phyloP scores from a whole-genome alignment of 2,797 vertebrate genomes.

The Esox masquinongy region DNA sequence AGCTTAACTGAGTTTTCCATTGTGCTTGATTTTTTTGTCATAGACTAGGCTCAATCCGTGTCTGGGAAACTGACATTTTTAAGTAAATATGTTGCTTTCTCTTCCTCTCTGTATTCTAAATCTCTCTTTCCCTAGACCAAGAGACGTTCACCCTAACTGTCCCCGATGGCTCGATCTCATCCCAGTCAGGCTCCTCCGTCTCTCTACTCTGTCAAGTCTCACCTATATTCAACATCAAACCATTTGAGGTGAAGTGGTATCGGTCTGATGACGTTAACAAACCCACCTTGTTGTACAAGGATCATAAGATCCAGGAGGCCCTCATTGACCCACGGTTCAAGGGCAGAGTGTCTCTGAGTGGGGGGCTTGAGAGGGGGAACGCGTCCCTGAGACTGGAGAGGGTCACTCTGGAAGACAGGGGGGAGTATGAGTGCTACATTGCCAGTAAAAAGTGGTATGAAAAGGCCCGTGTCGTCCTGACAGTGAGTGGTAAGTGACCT shows the following conservation, averaged over 20 bases:
- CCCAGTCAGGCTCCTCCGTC: slow-evolving; percentile 11
- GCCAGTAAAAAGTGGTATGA: slow-evolving; percentile 20
- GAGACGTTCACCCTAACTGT: slow-evolving; percentile 16
- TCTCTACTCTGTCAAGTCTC: slow-evolving; percentile 24
- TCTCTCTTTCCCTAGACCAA: not conserved
- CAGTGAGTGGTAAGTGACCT: not conserved
- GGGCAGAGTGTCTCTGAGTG: slow-evolving; percentile 24
- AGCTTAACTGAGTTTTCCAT: no score
- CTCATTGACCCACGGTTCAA: slow-evolving; percentile 15
- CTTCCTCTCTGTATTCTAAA: not conserved
- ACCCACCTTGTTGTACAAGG: slow-evolving; percentile 25
- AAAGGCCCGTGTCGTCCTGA: not conserved
- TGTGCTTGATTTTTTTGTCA: no score
- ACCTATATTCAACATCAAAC: not conserved
- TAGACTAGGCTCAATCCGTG: not conserved
- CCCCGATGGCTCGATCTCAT: slow-evolving; percentile 8
- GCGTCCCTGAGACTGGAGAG: slow-evolving; percentile 83
- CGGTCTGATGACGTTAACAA: not conserved
- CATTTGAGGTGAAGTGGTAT: slow-evolving; percentile 28
- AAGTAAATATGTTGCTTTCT: not conserved
- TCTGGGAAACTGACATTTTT: not conserved
- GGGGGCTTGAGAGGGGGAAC: slow-evolving; percentile 76
- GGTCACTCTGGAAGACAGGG: slow-evolving; percentile 75
- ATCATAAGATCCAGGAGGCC: slow-evolving; percentile 6
- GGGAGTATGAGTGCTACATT: slow-evolving; percentile 22